Percentiles rank a stretch among this genome's conserved stretches.
phyloP scores from a whole-genome alignment of 2,113 vertebrate species.

The Lophura nycthemera region DNA sequence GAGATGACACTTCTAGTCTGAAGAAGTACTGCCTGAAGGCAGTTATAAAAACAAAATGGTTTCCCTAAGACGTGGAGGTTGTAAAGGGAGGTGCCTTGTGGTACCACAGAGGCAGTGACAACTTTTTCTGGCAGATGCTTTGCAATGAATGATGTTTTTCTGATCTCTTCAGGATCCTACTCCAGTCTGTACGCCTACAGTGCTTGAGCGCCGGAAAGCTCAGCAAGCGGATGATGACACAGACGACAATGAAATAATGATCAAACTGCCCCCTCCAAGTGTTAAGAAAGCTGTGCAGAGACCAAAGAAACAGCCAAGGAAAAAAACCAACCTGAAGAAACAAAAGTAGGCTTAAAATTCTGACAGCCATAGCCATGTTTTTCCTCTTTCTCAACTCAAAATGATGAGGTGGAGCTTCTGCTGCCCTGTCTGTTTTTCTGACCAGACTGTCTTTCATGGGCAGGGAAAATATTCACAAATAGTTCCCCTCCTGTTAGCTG shows the following conservation, averaged over 20 bases:
- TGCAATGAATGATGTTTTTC: conserved; percentile 3
- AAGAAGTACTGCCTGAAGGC: not conserved
- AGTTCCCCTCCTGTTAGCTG: not conserved
- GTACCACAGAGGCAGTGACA: not conserved
- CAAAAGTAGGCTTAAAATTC: conserved; percentile 7
- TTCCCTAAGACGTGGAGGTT: not conserved
- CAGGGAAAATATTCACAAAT: not conserved
- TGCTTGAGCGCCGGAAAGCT: conserved; percentile 87
- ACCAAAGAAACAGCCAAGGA: conserved; percentile 35
- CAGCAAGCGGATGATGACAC: conserved; percentile 66
- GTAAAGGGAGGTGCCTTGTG: not conserved
- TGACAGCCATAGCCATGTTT: not conserved
- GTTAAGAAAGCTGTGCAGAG: not conserved
- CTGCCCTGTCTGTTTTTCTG: not conserved
- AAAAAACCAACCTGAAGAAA: conserved; percentile 33
- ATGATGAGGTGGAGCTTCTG: not conserved
- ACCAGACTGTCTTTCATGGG: not conserved
- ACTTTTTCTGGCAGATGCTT: not conserved
- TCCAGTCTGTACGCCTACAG: conserved; percentile 88
- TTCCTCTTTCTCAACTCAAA: not conserved
- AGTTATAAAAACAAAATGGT: not conserved
- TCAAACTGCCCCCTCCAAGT: conserved; percentile 74
- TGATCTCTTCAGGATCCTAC: conserved; percentile 81
- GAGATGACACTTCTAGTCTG: not conserved
- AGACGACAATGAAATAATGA: conserved; percentile 81